phyloP scores from a whole-genome alignment of 53 echinoderm and acorn worm species.

The Crossaster papposus region DNA sequence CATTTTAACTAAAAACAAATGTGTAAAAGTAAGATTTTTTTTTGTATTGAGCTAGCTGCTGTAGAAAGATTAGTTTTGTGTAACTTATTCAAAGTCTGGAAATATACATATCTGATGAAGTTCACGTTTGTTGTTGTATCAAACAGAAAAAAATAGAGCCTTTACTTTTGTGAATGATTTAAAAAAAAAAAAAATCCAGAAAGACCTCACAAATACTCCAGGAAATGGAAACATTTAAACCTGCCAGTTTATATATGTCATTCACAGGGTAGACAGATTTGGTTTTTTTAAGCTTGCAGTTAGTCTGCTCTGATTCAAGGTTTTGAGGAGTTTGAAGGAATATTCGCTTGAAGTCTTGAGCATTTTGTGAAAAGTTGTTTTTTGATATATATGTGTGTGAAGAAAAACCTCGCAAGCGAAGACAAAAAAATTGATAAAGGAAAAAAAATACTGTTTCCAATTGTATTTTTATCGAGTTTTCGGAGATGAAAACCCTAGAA shows the following conservation, averaged over 20 bases:
- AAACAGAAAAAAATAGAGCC: conserved; percentile 19
- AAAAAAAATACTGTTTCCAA: neutral
- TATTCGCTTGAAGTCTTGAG: neutral
- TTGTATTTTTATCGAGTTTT: neutral
- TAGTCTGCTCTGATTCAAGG: neutral
- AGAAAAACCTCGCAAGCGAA: neutral
- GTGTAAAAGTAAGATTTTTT: conserved; percentile 50
- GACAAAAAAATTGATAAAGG: neutral
- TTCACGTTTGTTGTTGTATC: neutral
- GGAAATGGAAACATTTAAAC: conserved; percentile 12
- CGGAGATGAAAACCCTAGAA: neutral
- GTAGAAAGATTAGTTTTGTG: conserved; percentile 57
- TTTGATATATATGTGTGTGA: conserved; percentile 1
- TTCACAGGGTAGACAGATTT: conserved; percentile 25
- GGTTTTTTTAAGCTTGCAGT: neutral
- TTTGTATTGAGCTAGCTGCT: conserved; percentile 49
- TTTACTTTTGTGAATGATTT: conserved; percentile 30
- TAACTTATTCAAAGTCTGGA: conserved; percentile 60
- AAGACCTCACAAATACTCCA: neutral
- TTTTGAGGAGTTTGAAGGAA: neutral
- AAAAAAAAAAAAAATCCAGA: neutral
- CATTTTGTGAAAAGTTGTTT: conserved; percentile 6
- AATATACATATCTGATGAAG: conserved; percentile 38
- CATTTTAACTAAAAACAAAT: conserved; percentile 20
- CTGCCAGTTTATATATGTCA: conserved; percentile 3